phyloP scores from a whole-genome alignment of 2,113 vertebrate genomes.

The Pongo abelii region DNA sequence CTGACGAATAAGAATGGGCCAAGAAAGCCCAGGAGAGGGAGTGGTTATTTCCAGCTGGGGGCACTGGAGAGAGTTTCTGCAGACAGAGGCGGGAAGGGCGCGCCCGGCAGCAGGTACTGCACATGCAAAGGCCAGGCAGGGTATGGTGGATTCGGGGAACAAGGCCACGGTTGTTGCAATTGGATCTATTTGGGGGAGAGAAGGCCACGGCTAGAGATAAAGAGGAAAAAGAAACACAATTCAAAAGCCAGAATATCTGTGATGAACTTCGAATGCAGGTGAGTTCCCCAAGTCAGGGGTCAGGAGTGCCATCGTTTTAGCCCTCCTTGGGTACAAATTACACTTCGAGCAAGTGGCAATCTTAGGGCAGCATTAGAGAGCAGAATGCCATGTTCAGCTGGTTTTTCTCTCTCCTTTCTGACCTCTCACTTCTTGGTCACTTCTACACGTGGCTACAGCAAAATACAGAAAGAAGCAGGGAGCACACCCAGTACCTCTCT shows the following conservation, averaged over 20 bases:
- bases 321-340: not conserved
- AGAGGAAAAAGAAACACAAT: not conserved
- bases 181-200: not conserved
- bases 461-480: not conserved
- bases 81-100: fast-evolving
- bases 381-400: not conserved
- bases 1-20: not conserved
- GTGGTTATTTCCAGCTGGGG: no score
- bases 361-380: not conserved
- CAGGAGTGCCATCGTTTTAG: not conserved
- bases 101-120: fast-evolving
- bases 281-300: not conserved
- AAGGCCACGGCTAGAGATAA: no score
- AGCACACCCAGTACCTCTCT: not conserved
- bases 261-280: not conserved
- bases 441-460: not conserved
- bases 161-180: not conserved
- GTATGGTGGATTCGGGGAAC: fast-evolving
- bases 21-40: not conserved
- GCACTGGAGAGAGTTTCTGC: not conserved
- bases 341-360: not conserved
- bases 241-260: not conserved
- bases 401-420: not conserved
- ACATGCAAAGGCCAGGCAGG: fast-evolving
- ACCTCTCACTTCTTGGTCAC: not conserved